phyloP scores from a whole-genome alignment of 2,113 vertebrate species.

The Archilochus colubris region DNA sequence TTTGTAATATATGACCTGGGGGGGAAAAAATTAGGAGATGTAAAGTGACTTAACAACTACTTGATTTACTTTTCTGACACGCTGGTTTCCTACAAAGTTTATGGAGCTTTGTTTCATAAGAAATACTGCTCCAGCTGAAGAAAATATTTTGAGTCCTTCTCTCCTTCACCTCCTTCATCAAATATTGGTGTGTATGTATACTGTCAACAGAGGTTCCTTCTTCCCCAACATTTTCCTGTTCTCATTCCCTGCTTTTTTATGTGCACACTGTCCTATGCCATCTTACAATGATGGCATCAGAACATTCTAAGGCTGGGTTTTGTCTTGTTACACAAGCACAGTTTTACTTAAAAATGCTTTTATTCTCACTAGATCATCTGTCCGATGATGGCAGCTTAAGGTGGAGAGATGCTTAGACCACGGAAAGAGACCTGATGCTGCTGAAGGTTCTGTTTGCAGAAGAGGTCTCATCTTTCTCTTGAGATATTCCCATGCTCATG shows the following conservation, averaged over 20 bases:
- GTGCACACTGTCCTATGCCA: accelerated
- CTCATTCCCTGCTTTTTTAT: not conserved
- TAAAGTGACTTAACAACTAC: not conserved
- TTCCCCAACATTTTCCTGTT: not conserved
- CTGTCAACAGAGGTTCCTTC: not conserved
- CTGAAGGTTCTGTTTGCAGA: not conserved
- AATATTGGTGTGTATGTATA: not conserved
- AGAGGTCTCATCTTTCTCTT: not conserved
- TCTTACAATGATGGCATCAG: not conserved
- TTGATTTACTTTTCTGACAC: not conserved
- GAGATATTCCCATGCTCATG: not conserved
- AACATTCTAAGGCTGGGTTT: not conserved
- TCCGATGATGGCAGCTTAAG: not conserved
- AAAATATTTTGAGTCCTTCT: not conserved
- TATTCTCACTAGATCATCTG: not conserved
- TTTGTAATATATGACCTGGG: not conserved
- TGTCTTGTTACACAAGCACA: not conserved
- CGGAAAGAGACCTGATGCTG: not conserved
- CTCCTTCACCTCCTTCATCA: not conserved
- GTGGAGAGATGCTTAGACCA: not conserved
- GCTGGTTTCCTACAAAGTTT: not conserved
- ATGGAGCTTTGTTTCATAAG: not conserved
- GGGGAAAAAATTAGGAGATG: not conserved
- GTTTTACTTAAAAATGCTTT: not conserved
- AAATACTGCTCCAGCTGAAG: not conserved